Percentiles rank a stretch among this genome's conserved stretches.
Conservation (phyloP, 2,888 invertebrate species). For the Limenitis camilla region DNA sequence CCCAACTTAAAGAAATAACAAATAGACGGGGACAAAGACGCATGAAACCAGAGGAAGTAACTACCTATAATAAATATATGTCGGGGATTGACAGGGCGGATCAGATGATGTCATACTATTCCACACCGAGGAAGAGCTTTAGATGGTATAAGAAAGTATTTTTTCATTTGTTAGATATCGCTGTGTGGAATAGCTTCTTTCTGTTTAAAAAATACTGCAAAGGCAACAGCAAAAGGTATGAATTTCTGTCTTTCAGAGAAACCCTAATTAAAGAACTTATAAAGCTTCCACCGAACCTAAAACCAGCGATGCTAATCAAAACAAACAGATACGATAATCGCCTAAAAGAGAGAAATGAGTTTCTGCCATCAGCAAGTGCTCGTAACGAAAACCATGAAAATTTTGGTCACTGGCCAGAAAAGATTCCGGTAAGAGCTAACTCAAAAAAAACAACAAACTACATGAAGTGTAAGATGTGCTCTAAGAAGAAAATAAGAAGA, state of each 20-base stretch:
- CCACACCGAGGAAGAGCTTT: conserved; percentile 31
- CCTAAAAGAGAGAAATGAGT: background rate
- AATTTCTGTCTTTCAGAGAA: conserved; percentile 4
- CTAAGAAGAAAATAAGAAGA: conserved; percentile 10
- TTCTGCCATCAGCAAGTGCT: background rate
- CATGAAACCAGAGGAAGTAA: conserved; percentile 27
- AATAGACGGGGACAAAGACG: conserved; percentile 25
- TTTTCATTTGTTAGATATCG: conserved; percentile 9
- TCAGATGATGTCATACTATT: conserved; percentile 31
- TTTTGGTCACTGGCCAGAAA: conserved; percentile 2
- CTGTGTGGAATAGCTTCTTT: conserved; percentile 10
- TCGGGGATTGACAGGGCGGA: conserved; percentile 28
- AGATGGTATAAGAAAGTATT: conserved; percentile 31
- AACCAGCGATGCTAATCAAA: background rate
- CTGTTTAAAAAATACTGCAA: conserved; percentile 3
- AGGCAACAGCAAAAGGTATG: background rate
- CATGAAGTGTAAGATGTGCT: conserved; percentile 1
- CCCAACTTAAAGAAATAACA: conserved; percentile 21
- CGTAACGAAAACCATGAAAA: background rate
- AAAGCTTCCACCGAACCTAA: background rate
- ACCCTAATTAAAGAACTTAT: conserved; percentile 1
- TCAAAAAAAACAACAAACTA: conserved; percentile 3
- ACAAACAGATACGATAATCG: background rate
- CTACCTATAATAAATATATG: conserved; percentile 20
- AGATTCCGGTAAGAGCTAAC: background rate